phyloP scores from a whole-genome alignment of 2,113 vertebrate genomes.

The Tragelaphus imberbis region DNA sequence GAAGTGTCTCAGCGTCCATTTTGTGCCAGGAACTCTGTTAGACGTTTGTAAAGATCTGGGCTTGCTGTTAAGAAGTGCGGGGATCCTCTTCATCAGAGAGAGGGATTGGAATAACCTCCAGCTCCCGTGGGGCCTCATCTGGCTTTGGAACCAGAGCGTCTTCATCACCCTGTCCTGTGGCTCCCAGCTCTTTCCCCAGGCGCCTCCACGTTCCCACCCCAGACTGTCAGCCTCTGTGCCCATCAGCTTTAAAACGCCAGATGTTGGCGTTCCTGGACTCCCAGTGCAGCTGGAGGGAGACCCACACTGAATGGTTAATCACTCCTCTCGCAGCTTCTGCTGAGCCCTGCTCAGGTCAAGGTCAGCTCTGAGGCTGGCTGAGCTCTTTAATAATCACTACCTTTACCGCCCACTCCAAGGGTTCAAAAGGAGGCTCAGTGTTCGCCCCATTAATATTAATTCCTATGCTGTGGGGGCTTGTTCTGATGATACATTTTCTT shows the following conservation, averaged over 20 bases:
- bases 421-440: slow-evolving; percentile 69
- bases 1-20: accelerated
- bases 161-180: slow-evolving; percentile 49
- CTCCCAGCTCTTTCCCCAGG: slow-evolving; percentile 51
- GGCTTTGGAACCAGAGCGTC: slow-evolving; percentile 29
- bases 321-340: slow-evolving; percentile 61
- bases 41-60: background rate
- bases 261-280: slow-evolving; percentile 46
- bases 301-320: slow-evolving; percentile 66
- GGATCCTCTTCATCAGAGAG: accelerated
- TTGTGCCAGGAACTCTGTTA: background rate
- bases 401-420: slow-evolving; percentile 56
- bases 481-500: slow-evolving; percentile 65
- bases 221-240: slow-evolving; percentile 66
- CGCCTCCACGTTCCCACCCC: slow-evolving; percentile 59
- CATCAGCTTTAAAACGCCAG: slow-evolving; percentile 59
- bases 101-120: background rate
- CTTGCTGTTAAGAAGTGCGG: background rate
- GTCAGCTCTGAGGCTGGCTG: slow-evolving; percentile 68
- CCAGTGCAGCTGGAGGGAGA: slow-evolving; percentile 55
- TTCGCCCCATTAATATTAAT: slow-evolving; percentile 77
- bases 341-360: slow-evolving; percentile 72
- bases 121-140: background rate
- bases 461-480: slow-evolving; percentile 69
- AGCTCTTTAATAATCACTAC: slow-evolving; percentile 59